A percentile compares a stretch with the other conserved stretches of the same genome.
Evolutionary conservation across 2,113 vertebrate species (phyloP).

Genomic region (Alligator sinensis): DNA sequence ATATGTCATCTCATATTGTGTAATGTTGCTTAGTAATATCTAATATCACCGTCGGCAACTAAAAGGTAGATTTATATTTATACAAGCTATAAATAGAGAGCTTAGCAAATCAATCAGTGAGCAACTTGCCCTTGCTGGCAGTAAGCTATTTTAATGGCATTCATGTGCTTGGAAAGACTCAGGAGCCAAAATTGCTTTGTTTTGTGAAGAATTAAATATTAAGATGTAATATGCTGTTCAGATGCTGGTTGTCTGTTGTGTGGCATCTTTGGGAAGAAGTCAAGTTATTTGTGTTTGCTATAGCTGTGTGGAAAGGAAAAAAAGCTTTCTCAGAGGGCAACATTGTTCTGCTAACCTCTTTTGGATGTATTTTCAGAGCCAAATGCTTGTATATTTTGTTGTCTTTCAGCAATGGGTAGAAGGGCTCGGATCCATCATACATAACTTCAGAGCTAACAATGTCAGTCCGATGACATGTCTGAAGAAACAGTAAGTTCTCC

Average conservation of each 20-base stretch:
- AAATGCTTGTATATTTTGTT: slow-evolving; percentile 10
- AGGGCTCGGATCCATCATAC: slow-evolving; percentile 93
- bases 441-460: slow-evolving; percentile 98
- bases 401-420: slow-evolving; percentile 95
- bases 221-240: neutral
- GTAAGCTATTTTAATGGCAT: neutral
- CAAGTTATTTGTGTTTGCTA: neutral
- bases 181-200: neutral
- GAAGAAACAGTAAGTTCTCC: slow-evolving; percentile 95
- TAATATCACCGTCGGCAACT: neutral
- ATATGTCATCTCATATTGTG: neutral
- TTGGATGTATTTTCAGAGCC: neutral
- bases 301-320: neutral
- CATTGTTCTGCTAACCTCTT: neutral
- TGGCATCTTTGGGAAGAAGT: neutral
- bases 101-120: slow-evolving; percentile 27
- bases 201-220: slow-evolving; percentile 27
- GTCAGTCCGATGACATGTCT: slow-evolving; percentile 99
- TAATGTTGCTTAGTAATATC: slow-evolving; percentile 16
- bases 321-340: neutral
- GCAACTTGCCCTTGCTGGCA: slow-evolving; percentile 19
- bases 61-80: slow-evolving; percentile 16
- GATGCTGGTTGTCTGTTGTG: neutral
- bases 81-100: slow-evolving; percentile 1
- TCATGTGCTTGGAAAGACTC: neutral